Percentiles rank a stretch among this genome's conserved stretches.
Evolutionary conservation across 2,113 vertebrate species (phyloP).

Genomic region (Scytalopus superciliaris): DNA sequence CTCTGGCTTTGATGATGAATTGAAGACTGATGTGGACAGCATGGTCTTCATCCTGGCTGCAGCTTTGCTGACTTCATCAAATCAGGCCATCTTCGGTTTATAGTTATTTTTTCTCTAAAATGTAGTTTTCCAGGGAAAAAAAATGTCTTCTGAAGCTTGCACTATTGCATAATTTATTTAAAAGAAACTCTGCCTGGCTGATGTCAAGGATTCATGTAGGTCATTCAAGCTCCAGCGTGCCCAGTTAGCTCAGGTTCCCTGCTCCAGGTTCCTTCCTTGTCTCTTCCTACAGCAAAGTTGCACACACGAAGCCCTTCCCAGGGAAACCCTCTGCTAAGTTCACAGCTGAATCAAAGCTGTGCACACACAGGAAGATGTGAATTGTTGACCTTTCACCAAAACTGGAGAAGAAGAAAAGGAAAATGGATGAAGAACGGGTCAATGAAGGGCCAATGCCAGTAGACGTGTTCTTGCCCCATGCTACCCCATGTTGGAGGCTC

Average conservation of each 20-base stretch:
- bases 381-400: neutral
- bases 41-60: neutral
- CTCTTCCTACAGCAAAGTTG: neutral
- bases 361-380: neutral
- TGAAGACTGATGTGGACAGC: conserved; percentile 1
- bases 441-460: neutral
- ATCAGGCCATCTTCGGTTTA: conserved; percentile 15
- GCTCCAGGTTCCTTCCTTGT: neutral
- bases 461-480: neutral
- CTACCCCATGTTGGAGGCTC: neutral
- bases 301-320: neutral
- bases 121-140: neutral
- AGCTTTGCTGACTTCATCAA: conserved; percentile 51
- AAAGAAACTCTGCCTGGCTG: neutral
- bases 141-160: neutral
- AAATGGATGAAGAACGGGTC: neutral
- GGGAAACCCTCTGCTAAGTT: neutral
- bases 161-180: neutral
- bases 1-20: neutral
- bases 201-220: neutral
- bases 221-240: neutral
- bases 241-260: neutral
- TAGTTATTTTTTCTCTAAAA: conserved; percentile 2
- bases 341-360: neutral
- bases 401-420: neutral